A percentile compares a stretch with the other conserved stretches of the same genome.
Conservation (phyloP, 2,888 invertebrate genomes). For the Parnassius mnemosyne region DNA sequence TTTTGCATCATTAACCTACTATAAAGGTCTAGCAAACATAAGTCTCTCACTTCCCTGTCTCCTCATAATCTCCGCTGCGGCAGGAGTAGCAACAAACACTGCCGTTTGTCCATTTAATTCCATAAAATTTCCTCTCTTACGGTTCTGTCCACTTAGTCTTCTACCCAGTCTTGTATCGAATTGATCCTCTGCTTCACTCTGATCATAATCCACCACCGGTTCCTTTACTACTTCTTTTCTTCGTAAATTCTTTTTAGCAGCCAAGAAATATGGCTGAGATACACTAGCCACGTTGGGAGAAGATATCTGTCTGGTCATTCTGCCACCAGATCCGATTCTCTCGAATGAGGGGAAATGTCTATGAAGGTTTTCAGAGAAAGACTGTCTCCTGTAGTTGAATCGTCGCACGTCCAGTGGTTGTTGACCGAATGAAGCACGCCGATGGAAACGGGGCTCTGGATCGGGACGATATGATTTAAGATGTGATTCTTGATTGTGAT, state of each 20-base stretch:
- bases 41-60: slow-evolving; percentile 69
- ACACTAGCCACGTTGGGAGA: slow-evolving; percentile 62
- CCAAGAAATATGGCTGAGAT: slow-evolving; percentile 62
- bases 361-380: slow-evolving; percentile 71
- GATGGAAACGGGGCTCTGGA: slow-evolving; percentile 50
- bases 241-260: slow-evolving; percentile 54
- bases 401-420: slow-evolving; percentile 58
- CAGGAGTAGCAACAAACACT: slow-evolving; percentile 68
- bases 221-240: slow-evolving; percentile 65
- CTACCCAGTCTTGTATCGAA: slow-evolving; percentile 66
- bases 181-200: slow-evolving; percentile 72
- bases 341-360: slow-evolving; percentile 64
- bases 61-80: slow-evolving; percentile 69
- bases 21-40: slow-evolving; percentile 64
- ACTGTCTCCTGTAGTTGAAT: slow-evolving; percentile 59
- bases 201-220: slow-evolving; percentile 73
- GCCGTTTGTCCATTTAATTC: slow-evolving; percentile 65
- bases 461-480: slow-evolving; percentile 49
- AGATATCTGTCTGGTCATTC: slow-evolving; percentile 60
- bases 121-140: slow-evolving; percentile 58
- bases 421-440: slow-evolving; percentile 67
- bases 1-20: slow-evolving; percentile 9
- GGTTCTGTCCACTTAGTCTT: slow-evolving; percentile 50
- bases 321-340: slow-evolving; percentile 46
- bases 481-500: slow-evolving; percentile 63